Conservation (phyloP, 2,113 vertebrate genomes). For the Puffinus mauretanicus region DNA sequence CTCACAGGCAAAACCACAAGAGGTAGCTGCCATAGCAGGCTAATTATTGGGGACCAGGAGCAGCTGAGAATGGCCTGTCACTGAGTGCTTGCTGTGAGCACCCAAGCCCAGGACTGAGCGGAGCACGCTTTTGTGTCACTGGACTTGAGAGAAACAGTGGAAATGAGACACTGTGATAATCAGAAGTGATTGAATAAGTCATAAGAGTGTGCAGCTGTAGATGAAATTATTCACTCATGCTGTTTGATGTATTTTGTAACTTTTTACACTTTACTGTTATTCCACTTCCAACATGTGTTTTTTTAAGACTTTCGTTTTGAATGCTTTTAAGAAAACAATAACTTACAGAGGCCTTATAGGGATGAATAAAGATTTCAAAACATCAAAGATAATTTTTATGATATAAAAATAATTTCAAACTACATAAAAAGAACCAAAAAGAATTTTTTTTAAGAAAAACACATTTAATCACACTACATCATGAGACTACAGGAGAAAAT, state of each 20-base stretch:
- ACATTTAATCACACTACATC: background rate
- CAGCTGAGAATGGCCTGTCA: conserved; percentile 86
- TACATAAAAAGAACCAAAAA: background rate
- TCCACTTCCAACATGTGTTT: background rate
- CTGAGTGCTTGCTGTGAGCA: conserved; percentile 71
- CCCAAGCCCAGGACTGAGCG: conserved; percentile 72
- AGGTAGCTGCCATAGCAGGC: conserved; percentile 89
- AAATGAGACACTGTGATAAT: background rate
- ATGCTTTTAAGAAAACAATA: background rate
- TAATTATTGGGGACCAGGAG: conserved; percentile 92
- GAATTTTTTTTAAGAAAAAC: background rate
- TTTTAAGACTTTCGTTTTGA: background rate
- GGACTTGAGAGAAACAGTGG: background rate
- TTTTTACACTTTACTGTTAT: background rate
- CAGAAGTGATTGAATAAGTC: background rate
- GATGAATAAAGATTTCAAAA: background rate
- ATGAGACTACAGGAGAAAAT: background rate
- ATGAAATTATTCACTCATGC: background rate
- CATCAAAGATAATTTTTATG: background rate
- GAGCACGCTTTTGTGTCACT: conserved; percentile 69
- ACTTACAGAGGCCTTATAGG: background rate
- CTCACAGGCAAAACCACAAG: conserved; percentile 93
- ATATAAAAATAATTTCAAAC: background rate
- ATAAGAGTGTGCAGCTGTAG: background rate
- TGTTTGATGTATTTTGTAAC: background rate